phyloP scores from a whole-genome alignment of 2,113 vertebrate species.

The Petroica traversi region DNA sequence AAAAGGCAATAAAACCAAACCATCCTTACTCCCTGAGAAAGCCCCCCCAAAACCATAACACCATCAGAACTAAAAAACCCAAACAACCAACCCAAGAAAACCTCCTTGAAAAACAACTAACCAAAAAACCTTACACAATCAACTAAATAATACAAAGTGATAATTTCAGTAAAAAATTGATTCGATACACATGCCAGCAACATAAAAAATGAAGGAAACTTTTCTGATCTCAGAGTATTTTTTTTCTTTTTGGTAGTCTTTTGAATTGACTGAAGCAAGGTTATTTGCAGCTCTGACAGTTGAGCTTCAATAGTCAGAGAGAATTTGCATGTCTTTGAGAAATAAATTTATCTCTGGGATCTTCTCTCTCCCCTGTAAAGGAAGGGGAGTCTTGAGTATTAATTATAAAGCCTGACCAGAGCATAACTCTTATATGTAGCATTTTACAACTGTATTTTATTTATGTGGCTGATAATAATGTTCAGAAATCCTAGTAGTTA shows the following conservation, averaged over 20 bases:
- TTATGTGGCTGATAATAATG: background rate
- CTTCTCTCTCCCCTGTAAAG: background rate
- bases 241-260: background rate
- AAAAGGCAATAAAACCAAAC: background rate
- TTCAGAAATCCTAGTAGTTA: background rate
- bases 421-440: background rate
- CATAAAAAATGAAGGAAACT: background rate
- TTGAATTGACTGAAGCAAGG: background rate
- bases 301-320: background rate
- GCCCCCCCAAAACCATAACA: background rate
- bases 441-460: background rate
- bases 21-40: background rate
- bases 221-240: background rate
- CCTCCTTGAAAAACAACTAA: background rate
- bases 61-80: background rate
- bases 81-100: background rate
- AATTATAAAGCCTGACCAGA: background rate
- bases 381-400: background rate
- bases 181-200: background rate
- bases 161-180: background rate
- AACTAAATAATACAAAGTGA: background rate
- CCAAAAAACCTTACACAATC: fast-evolving
- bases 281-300: background rate
- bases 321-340: background rate
- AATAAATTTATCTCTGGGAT: background rate